Conservation (phyloP, 1,140 invertebrate species). For the Bombus sibiricus region DNA sequence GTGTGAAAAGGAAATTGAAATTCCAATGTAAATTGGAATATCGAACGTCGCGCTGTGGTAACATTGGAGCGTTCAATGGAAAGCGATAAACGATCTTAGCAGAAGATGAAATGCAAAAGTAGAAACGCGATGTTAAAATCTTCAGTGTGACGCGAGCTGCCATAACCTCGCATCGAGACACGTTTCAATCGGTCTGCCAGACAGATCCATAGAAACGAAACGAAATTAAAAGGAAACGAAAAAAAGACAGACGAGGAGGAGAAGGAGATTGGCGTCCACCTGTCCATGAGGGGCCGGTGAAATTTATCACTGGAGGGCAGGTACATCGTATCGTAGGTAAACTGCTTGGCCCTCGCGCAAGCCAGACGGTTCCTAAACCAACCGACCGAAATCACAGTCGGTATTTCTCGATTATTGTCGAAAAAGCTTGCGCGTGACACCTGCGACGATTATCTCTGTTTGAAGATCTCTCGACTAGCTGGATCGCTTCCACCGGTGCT, state of each 20-base stretch:
- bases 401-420: conserved; percentile 36
- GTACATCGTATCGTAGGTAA: conserved; percentile 54
- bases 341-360: not conserved
- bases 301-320: conserved; percentile 50
- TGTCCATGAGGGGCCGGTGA: conserved; percentile 14
- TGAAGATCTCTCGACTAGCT: not conserved
- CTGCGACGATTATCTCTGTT: conserved; percentile 51
- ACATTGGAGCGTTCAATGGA: no score
- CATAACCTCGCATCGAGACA: not conserved
- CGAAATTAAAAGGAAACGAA: not conserved
- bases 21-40: no score
- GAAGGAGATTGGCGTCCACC: conserved; percentile 39
- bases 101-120: conserved; percentile 1
- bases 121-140: not conserved
- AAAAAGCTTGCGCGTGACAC: conserved; percentile 43
- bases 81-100: not conserved
- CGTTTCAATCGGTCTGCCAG: not conserved
- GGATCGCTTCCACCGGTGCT: conserved; percentile 5
- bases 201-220: not conserved
- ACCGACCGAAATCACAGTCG: conserved; percentile 55
- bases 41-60: no score
- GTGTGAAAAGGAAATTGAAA: no score
- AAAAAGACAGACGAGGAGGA: not conserved
- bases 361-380: conserved; percentile 47
- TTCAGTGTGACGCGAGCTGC: not conserved